Evolutionary conservation across 2,888 invertebrate genomes (phyloP).

Genomic region (Luperina testacea): DNA sequence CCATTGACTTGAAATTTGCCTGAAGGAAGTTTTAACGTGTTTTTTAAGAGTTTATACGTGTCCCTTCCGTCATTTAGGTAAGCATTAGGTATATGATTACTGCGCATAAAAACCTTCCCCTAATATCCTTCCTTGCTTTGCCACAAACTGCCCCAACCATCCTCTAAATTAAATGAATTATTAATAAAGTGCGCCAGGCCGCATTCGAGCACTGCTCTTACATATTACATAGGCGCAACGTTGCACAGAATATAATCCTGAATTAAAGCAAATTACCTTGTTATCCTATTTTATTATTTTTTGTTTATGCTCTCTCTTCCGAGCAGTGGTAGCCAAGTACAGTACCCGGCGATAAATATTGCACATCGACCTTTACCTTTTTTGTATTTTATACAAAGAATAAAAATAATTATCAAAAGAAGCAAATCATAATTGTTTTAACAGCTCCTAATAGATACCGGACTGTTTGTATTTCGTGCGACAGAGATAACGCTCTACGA

Average conservation of each 20-base stretch:
- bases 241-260: constrained; percentile 12
- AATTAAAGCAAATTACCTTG: not conserved
- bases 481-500: no score
- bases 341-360: no score
- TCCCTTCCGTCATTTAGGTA: constrained; percentile 1
- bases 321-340: not conserved
- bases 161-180: constrained; percentile 42
- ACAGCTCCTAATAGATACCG: no score
- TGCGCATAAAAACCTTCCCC: not conserved
- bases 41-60: not conserved
- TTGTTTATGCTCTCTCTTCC: not conserved
- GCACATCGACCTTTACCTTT: no score
- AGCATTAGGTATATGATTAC: not conserved
- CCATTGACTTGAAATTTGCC: no score
- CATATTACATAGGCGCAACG: constrained; percentile 4
- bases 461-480: no score
- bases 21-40: not conserved
- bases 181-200: constrained; percentile 27
- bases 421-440: no score
- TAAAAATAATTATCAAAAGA: no score
- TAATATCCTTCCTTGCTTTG: not conserved
- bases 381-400: no score
- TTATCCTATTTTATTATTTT: not conserved
- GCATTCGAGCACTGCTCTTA: constrained; percentile 1
- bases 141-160: constrained; percentile 8